Evolutionary conservation across 92 coral and sea anemone genomes (phyloP), one percentile per base, ranked within the genome.

Genomic region (Isaurus tuberculatus): DNA sequence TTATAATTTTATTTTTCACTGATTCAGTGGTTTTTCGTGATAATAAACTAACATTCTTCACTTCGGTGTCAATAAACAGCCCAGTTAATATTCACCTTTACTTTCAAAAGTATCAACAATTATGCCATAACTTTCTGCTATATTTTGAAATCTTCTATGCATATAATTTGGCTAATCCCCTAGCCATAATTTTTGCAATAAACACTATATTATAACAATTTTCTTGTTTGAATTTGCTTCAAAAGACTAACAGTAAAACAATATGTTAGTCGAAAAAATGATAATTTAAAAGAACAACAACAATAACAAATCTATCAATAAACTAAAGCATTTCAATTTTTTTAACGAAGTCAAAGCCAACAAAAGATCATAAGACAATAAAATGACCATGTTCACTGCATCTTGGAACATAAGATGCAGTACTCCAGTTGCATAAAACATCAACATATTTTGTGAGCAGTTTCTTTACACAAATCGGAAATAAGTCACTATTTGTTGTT

Each of bases 401-500:
- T 31, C n/a, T 33, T 31, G 48, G 46, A 36, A 31, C 49, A 68
- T 16, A 31, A 67, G n/a, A 30, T 67, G 44, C 46, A 30, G 44
- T 68, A 68, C 2, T 11, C 73, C 16, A 23, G 71, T 34, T 15
- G 4, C 26, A 44, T 68, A 33, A 68, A 68, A 68, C 73, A 33
- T 68, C 26, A 23, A 68, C 10, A 68, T 68, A n/a, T n/a, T n/a
- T 30, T 68, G 73, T 33, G 73, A 37, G 36, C 36, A 65, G 14
- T 65, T 65, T 65, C 71, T 65, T 65, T 65, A 65, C 71, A 65
- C 71, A 65, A 65, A 65, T 65, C 71, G 27, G 33, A 65, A 23
- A 65, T 23, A 32, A n/a, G n/a, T n/a, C n/a, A n/a, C n/a, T 68
- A 37, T 34, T 68, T 68, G 73, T 31, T 32, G 46, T 68, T 31